A percentile compares a stretch with the other conserved stretches of the same genome.
Evolutionary conservation across 2,113 vertebrate species (phyloP).

Genomic region (Pristiophorus japonicus): DNA sequence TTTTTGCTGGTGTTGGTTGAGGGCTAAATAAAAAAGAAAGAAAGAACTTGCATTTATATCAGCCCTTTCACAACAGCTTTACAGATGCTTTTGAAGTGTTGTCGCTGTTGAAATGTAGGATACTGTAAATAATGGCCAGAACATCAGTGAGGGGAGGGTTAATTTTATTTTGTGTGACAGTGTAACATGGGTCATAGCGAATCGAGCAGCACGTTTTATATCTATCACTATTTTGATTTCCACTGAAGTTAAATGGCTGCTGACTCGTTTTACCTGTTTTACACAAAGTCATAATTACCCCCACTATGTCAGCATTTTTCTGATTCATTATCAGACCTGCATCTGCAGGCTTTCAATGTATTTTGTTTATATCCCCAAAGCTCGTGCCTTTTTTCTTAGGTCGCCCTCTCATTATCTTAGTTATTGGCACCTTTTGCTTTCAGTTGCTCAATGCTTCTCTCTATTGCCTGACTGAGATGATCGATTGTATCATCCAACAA

Average conservation of each 20-base stretch:
- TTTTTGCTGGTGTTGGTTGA: not conserved
- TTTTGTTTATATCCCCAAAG: not conserved
- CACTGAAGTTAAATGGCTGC: not conserved
- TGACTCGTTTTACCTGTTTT: not conserved
- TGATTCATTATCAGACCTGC: not conserved
- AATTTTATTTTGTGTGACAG: not conserved
- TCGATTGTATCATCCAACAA: not conserved
- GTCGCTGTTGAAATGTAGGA: not conserved
- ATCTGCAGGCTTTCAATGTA: not conserved
- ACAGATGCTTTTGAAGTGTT: not conserved
- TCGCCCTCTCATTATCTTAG: not conserved
- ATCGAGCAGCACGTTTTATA: not conserved
- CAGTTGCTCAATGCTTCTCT: not conserved
- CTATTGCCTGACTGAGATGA: not conserved
- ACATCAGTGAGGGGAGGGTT: too few relatives aligned
- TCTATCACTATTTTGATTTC: not conserved
- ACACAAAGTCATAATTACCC: not conserved
- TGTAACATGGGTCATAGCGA: not conserved
- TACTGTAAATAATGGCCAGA: too few relatives aligned
- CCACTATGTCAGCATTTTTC: not conserved
- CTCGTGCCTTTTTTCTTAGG: not conserved
- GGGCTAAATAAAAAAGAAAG: not conserved
- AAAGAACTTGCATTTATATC: not conserved
- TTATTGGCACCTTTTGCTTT: not conserved
- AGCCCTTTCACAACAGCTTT: too few relatives aligned